Evolutionary conservation across 2,888 invertebrate genomes (phyloP).

Genomic region (Nemoura dubitans): DNA sequence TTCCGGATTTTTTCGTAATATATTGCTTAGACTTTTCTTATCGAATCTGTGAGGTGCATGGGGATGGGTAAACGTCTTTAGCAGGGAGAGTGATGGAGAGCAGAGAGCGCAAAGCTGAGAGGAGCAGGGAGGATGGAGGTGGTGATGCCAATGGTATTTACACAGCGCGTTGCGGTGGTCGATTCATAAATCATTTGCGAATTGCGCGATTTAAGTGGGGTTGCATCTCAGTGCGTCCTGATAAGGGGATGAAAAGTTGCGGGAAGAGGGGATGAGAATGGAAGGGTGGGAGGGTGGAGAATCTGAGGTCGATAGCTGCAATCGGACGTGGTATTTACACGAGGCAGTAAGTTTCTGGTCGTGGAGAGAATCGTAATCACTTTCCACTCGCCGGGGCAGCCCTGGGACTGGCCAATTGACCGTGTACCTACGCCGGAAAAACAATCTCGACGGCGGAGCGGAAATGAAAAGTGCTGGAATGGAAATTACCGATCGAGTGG

Average conservation of each 20-base stretch:
- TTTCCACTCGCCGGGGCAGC: not conserved
- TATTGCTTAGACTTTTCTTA: slow-evolving; percentile 12
- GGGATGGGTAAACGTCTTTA: not conserved
- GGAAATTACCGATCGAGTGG: not conserved
- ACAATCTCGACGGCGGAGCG: not conserved
- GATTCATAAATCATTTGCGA: slow-evolving; percentile 7
- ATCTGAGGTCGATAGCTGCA: not conserved
- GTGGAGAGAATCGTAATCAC: not conserved
- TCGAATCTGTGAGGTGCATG: not conserved
- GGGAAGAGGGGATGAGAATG: not conserved
- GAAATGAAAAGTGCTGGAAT: slow-evolving; percentile 7
- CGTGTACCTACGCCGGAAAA: not conserved
- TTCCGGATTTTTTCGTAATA: slow-evolving; percentile 12
- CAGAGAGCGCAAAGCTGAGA: not conserved
- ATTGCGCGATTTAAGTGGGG: slow-evolving; percentile 3
- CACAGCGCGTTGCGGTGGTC: not conserved
- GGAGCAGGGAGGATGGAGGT: not conserved
- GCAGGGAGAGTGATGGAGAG: not conserved
- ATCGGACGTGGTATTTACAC: slow-evolving; percentile 7
- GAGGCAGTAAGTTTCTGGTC: not conserved
- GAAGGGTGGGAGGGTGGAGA: not conserved
- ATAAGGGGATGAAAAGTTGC: not conserved
- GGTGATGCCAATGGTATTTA: slow-evolving; percentile 4
- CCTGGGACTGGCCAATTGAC: not conserved
- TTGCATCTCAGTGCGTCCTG: not conserved